phyloP scores from a whole-genome alignment of 2,797 vertebrate genomes.

The Tympanoctomys barrerae region DNA sequence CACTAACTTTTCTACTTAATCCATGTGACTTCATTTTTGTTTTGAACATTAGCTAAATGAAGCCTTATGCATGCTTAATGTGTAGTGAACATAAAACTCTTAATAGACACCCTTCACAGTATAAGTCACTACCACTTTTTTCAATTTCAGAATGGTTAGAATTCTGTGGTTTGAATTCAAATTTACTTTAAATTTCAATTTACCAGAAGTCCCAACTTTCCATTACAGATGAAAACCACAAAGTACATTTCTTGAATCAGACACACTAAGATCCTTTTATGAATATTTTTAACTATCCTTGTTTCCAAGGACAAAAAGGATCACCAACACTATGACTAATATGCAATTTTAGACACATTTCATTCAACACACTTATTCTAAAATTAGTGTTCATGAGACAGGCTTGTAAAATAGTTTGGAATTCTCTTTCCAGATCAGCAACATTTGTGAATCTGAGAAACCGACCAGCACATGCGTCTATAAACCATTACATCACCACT shows the following conservation, averaged over 20 bases:
- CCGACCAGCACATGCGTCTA: slow-evolving; percentile 84
- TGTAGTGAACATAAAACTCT: slow-evolving; percentile 54
- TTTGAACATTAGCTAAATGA: slow-evolving; percentile 59
- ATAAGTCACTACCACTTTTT: background rate
- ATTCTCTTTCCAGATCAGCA: slow-evolving; percentile 89
- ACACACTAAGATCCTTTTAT: slow-evolving; percentile 52
- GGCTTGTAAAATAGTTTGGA: slow-evolving; percentile 88
- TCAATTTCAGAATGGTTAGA: slow-evolving; percentile 50
- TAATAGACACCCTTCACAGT: slow-evolving; percentile 29
- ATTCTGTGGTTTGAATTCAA: slow-evolving; percentile 63
- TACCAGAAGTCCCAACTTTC: slow-evolving; percentile 40
- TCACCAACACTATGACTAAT: slow-evolving; percentile 71
- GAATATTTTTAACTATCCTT: slow-evolving; percentile 78
- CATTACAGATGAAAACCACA: slow-evolving; percentile 66
- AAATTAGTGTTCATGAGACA: slow-evolving; percentile 89
- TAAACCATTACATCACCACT: slow-evolving; percentile 84
- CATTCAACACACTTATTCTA: slow-evolving; percentile 87
- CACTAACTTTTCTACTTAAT: slow-evolving; percentile 38
- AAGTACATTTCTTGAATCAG: slow-evolving; percentile 66
- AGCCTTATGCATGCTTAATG: slow-evolving; percentile 54
- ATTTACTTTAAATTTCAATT: slow-evolving; percentile 61
- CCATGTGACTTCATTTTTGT: background rate
- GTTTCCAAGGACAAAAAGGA: slow-evolving; percentile 78
- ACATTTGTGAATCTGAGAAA: slow-evolving; percentile 89
- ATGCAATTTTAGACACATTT: slow-evolving; percentile 87